A percentile compares a stretch with the other conserved stretches of the same genome.
phyloP scores from a whole-genome alignment of 2,797 vertebrate genomes.

The Okamejei kenojei region DNA sequence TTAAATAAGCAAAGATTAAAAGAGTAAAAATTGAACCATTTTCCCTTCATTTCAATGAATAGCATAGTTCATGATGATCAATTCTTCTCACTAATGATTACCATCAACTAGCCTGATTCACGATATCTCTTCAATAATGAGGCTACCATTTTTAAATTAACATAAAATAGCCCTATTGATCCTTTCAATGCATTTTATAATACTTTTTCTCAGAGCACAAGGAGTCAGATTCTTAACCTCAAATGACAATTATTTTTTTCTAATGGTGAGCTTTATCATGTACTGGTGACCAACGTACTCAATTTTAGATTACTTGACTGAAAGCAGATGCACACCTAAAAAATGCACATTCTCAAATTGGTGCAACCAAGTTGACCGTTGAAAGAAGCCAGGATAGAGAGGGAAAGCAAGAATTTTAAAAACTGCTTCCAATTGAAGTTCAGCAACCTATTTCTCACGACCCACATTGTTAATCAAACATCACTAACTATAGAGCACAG shows the following conservation, averaged over 20 bases:
- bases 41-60: conserved; percentile 16
- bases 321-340: conserved; percentile 36
- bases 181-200: conserved; percentile 25
- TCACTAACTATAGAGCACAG: conserved; percentile 34
- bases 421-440: not conserved
- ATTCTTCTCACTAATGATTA: not conserved
- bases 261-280: not conserved
- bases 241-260: not conserved
- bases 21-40: not conserved
- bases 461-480: conserved; percentile 29
- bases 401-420: not conserved
- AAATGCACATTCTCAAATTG: conserved; percentile 9
- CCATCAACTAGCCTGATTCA: not conserved
- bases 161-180: conserved; percentile 24
- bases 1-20: not conserved
- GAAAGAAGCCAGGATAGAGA: not conserved
- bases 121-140: not conserved
- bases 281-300: not conserved
- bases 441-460: conserved; percentile 6
- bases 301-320: conserved; percentile 28
- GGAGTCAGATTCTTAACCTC: not conserved
- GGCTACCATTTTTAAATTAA: not conserved
- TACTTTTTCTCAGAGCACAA: conserved; percentile 8
- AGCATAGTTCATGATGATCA: not conserved
- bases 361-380: conserved; percentile 2